A percentile compares a stretch with the other conserved stretches of the same genome.
Evolutionary conservation across 2,797 vertebrate species (phyloP).

Genomic region (Megaceryle alcyon): DNA sequence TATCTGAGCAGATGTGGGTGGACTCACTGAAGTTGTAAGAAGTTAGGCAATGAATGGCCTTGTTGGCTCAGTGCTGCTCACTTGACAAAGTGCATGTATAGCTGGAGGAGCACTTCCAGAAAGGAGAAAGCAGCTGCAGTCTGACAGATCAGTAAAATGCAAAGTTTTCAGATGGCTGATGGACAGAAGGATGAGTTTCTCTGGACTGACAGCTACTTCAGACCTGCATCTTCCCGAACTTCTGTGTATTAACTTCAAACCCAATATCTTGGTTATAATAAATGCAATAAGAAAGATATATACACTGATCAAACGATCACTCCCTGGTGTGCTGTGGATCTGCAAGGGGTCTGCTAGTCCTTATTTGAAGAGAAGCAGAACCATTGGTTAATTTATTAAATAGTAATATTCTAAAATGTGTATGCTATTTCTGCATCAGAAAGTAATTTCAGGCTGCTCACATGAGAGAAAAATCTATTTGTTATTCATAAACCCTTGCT

Average conservation of each 20-base stretch:
- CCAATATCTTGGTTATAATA: background rate
- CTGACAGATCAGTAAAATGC: background rate
- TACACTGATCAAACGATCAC: background rate
- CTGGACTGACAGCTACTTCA: background rate
- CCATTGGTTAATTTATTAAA: background rate
- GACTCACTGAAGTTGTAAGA: rapidly evolving
- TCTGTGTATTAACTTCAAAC: background rate
- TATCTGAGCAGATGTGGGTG: background rate
- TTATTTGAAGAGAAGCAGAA: background rate
- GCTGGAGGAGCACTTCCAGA: background rate
- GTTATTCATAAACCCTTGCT: background rate
- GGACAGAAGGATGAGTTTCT: background rate
- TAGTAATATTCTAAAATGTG: background rate
- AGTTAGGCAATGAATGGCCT: background rate
- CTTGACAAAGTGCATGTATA: background rate
- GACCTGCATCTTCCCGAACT: background rate
- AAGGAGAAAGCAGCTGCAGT: background rate
- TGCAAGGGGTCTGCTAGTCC: background rate
- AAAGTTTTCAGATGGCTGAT: background rate
- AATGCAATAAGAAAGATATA: background rate
- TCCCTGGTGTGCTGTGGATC: background rate
- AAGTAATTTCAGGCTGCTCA: background rate
- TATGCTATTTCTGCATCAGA: background rate
- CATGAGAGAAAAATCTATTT: conserved; percentile 41
- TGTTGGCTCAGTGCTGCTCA: background rate